A percentile compares a stretch with the other conserved stretches of the same genome.
phyloP scores from a whole-genome alignment of 1,140 invertebrate genomes.

The Hyles vespertilio region DNA sequence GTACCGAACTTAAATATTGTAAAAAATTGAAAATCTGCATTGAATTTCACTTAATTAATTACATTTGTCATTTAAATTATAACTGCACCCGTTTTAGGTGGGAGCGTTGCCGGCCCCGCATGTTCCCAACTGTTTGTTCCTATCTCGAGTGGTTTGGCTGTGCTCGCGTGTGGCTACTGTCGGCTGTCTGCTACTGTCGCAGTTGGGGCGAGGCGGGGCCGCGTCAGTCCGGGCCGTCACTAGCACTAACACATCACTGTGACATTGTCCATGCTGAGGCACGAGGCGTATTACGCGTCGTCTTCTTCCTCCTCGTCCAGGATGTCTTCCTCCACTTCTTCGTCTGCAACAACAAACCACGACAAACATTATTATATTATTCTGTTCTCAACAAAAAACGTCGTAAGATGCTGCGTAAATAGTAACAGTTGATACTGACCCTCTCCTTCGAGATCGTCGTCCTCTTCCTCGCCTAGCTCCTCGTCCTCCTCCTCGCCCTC shows the following conservation, averaged over 20 bases:
- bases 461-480: slow-evolving; percentile 80
- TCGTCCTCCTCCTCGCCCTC: slow-evolving; percentile 80
- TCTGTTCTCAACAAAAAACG: too few relatives aligned
- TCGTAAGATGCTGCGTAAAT: too few relatives aligned
- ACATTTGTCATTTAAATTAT: slow-evolving; percentile 70
- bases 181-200: slow-evolving; percentile 13
- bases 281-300: slow-evolving; percentile 76
- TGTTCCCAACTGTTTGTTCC: slow-evolving; percentile 59
- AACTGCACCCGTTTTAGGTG: slow-evolving; percentile 71
- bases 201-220: slow-evolving; percentile 69
- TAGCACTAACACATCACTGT: slow-evolving; percentile 72
- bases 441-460: slow-evolving; percentile 81
- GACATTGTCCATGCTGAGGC: slow-evolving; percentile 71
- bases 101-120: slow-evolving; percentile 63
- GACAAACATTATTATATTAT: too few relatives aligned
- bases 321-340: slow-evolving; percentile 76
- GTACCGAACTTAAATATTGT: slow-evolving; percentile 67
- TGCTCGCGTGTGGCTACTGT: slow-evolving; percentile 9
- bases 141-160: slow-evolving; percentile 7
- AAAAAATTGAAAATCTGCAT: slow-evolving; percentile 65
- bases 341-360: slow-evolving; percentile 72
- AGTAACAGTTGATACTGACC: background rate
- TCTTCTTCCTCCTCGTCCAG: slow-evolving; percentile 78
- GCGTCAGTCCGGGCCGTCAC: slow-evolving; percentile 60
- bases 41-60: slow-evolving; percentile 70